Conservation (phyloP, 2,113 vertebrate species). For the Shinisaurus crocodilurus region DNA sequence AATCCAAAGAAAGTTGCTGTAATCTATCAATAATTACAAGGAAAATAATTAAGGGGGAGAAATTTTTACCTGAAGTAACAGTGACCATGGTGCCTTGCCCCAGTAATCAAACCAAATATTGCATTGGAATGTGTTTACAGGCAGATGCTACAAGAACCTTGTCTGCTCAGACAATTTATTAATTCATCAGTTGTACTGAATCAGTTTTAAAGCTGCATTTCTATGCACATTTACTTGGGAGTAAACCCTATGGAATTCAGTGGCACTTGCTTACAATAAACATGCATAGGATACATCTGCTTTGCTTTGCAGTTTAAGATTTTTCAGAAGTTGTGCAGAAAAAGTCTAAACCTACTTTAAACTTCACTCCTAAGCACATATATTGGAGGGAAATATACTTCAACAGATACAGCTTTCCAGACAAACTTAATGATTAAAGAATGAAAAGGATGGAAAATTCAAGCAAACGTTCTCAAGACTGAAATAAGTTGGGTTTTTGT, state of each 20-base stretch:
- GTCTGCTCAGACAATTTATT: neutral
- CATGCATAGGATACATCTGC: neutral
- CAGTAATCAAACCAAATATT: conserved; percentile 72
- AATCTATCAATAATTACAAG: too few species aligned
- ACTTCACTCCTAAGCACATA: neutral
- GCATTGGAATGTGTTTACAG: conserved; percentile 3
- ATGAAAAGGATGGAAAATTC: conserved; percentile 15
- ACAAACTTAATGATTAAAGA: neutral
- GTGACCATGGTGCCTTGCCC: conserved; percentile 78
- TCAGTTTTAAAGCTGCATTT: neutral
- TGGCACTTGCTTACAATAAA: neutral
- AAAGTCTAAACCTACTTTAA: neutral
- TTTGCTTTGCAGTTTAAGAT: neutral
- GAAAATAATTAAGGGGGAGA: neutral
- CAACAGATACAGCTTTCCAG: too few species aligned
- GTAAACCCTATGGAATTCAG: neutral
- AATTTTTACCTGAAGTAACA: conserved; percentile 65
- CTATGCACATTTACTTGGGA: neutral
- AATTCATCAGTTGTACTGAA: neutral
- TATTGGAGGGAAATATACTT: too few species aligned
- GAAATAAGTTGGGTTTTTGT: too few species aligned
- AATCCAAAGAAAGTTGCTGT: too few species aligned
- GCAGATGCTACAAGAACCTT: conserved; percentile 3
- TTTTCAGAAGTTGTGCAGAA: neutral
- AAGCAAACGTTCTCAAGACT: too few species aligned